Evolutionary conservation across 2,113 vertebrate genomes (phyloP), one percentile per base, ranked within the genome.

Genomic region (Myiopsitta monachus): DNA sequence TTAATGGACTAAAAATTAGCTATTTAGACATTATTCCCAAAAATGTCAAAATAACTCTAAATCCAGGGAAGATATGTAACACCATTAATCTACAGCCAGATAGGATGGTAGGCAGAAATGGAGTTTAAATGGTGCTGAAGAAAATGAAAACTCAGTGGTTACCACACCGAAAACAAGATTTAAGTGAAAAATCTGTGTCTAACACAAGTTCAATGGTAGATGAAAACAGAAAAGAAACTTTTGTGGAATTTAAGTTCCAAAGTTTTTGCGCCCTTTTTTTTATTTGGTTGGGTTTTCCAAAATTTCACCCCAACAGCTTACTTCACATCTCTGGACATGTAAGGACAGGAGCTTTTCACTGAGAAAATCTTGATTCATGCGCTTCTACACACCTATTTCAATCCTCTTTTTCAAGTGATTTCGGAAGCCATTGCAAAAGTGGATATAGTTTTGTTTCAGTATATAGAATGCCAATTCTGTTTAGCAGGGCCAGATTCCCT

Each of bases 401-500:
- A 67, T 47, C 28, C 13, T 18, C 18, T 7, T 83, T 72, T 78
- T 7, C 33, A n/a, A 72, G 36, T 55, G 3, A 51, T 72, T 91
- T 87, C 79, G 44, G 17, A 66, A 76, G 51, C 22, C 13, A 30
- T 3, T 47, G 51, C 28, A 63, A 70, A 90, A 81, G 8, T 0
- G 1, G 49, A 14, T 18, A 21, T 31, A 72, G 18, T 52, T 89
- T 82, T 62, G 36, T 21, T 75, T 80, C 17, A 16, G 17, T 24
- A 21, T 18, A 36, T 1, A 55, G 24, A 3, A 61, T 66, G 52
- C 15, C 14, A 88, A 87, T 61, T 81, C 67, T 79, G 61, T 84
- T 92, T 84, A 92, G 62, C 39, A 88, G 47, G 66, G n/a, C 9
- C 80, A 92, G 31, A 52, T 81, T 88, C 67, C 51, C 51, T 46